Conservation (phyloP, 2,797 vertebrate genomes). For the Peromyscus attwateri region DNA sequence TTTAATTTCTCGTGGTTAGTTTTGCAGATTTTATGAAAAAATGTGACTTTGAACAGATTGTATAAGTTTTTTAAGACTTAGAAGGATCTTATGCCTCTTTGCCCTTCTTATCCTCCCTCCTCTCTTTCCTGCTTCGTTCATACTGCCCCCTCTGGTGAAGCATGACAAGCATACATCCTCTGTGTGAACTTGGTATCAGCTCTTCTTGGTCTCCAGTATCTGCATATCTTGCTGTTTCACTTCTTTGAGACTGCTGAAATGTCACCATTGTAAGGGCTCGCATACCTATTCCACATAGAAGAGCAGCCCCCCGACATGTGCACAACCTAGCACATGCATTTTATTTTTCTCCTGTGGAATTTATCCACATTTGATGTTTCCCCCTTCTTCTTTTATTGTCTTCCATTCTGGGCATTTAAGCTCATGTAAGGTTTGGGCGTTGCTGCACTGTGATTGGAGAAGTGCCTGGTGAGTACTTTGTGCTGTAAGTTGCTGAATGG, state of each 20-base stretch:
- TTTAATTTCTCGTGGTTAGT: neutral
- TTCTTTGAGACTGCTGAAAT: slow-evolving; percentile 11
- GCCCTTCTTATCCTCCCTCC: neutral
- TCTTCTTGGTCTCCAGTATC: neutral
- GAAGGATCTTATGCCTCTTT: neutral
- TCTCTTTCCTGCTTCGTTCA: neutral
- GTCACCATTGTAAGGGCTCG: neutral
- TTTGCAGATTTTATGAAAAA: neutral
- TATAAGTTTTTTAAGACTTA: neutral
- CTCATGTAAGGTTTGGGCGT: neutral
- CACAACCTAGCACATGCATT: neutral
- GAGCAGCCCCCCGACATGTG: neutral
- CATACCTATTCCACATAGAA: neutral
- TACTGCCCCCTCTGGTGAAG: neutral
- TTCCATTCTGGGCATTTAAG: neutral
- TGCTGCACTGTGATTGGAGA: neutral
- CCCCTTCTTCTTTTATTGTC: neutral
- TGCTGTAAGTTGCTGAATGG: neutral
- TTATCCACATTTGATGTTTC: neutral
- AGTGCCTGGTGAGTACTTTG: neutral
- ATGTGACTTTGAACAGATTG: neutral
- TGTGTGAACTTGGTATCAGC: neutral
- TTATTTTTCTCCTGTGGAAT: neutral
- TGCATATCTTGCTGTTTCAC: neutral
- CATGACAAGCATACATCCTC: neutral